A percentile compares a stretch with the other conserved stretches of the same genome.
phyloP scores from a whole-genome alignment of 2,888 invertebrate genomes.

The Cantharis lateralis region DNA sequence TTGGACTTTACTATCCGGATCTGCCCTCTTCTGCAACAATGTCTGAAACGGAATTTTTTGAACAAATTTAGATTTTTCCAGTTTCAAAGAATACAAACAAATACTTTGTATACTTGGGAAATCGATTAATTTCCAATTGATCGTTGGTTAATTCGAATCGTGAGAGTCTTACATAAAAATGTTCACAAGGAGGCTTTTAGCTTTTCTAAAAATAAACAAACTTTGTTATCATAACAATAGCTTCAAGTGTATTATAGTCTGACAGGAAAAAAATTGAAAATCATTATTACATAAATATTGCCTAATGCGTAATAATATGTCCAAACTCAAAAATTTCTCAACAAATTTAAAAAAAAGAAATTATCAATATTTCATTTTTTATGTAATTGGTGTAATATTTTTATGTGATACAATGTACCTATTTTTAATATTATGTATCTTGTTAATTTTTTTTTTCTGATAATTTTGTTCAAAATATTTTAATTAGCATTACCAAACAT shows the following conservation, averaged over 20 bases:
- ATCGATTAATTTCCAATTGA: background rate
- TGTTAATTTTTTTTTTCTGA: background rate
- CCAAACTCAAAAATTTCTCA: background rate
- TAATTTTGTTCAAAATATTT: background rate
- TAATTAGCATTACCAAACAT: background rate
- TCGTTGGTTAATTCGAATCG: background rate
- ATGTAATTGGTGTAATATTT: background rate
- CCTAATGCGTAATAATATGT: background rate
- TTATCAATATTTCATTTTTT: background rate
- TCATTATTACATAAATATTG: background rate
- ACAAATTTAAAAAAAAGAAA: background rate
- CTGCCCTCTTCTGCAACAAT: background rate
- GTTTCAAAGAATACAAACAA: background rate
- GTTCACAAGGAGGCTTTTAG: background rate
- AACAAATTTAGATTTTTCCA: background rate
- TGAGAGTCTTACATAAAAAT: background rate
- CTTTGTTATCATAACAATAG: background rate
- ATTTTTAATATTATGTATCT: background rate
- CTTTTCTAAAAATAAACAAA: background rate
- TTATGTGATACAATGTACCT: background rate
- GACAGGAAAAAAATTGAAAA: background rate
- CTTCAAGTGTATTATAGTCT: background rate
- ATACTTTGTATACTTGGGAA: background rate
- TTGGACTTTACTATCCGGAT: background rate
- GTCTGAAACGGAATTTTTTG: background rate